These are phyloP conservation scores for Xylota sylvarum DNA, from an alignment of 2,888 invertebrate species.

Conservation along the genomic window DNA sequence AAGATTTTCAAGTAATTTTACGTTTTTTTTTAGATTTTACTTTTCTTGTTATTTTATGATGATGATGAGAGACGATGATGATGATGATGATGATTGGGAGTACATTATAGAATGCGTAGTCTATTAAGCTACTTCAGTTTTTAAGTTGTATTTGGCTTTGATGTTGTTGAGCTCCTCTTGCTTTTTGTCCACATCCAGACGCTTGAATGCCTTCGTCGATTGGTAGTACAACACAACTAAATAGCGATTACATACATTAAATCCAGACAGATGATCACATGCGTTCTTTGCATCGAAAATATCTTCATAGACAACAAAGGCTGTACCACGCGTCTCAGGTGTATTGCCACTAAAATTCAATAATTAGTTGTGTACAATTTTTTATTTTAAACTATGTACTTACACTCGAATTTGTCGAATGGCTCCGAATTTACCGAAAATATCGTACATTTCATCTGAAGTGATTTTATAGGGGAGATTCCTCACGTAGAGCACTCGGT, in stretches of 20 bases:
- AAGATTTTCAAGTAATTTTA: neutral
- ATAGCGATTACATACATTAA: conserved; percentile 99
- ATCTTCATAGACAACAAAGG: conserved; percentile 99
- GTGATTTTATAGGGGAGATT: conserved; percentile 99
- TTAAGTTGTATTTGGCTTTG: conserved; percentile 96
- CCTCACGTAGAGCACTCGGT: conserved; percentile 97
- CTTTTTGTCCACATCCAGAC: conserved; percentile 97
- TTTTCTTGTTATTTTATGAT: conserved; percentile 73
- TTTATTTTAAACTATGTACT: conserved; percentile 84
- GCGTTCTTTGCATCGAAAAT: conserved; percentile 99
- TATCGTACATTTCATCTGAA: conserved; percentile 99
- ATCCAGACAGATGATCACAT: conserved; percentile 99
- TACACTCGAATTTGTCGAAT: conserved; percentile 99
- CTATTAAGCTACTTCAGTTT: conserved; percentile 83
- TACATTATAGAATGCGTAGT: conserved; percentile 7
- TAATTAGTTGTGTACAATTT: conserved; percentile 6
- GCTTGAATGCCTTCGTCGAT: conserved; percentile 97
- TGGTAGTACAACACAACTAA: conserved; percentile 99
- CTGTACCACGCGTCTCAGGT: conserved; percentile 98
- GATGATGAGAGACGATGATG: conserved; percentile 19
- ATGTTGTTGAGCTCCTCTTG: conserved; percentile 97
- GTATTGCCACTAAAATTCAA: conserved; percentile 93
- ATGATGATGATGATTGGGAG: conserved; percentile 35
- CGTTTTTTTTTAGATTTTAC: conserved; percentile 65
- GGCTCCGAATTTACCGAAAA: conserved; percentile 99